Conservation (phyloP, 2,113 vertebrate genomes). For the Brachypodius melanocephalos region DNA sequence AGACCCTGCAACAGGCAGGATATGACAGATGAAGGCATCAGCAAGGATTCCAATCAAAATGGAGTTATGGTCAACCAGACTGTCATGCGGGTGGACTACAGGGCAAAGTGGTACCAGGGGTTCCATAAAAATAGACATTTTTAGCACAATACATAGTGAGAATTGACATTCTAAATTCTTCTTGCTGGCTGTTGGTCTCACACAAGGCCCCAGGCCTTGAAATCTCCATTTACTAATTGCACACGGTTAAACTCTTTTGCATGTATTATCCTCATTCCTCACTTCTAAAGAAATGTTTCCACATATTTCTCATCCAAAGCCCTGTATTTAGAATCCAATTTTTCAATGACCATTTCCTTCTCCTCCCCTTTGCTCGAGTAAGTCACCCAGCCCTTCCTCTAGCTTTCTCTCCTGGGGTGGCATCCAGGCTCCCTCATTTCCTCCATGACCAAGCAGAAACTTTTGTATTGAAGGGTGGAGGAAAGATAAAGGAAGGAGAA, state of each 20-base stretch:
- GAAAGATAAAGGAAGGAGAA: not conserved
- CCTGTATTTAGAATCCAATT: not conserved
- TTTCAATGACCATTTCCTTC: slow-evolving; percentile 52
- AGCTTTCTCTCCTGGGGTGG: not conserved
- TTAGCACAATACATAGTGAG: not conserved
- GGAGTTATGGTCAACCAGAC: not conserved
- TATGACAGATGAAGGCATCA: not conserved
- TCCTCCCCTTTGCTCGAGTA: slow-evolving; percentile 43
- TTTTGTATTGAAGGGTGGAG: not conserved
- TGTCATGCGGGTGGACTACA: not conserved
- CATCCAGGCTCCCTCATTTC: slow-evolving; percentile 31
- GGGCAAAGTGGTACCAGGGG: not conserved
- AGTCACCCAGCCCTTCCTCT: slow-evolving; percentile 58
- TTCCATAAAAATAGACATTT: not conserved
- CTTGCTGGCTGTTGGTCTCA: not conserved
- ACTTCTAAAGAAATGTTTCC: not conserved
- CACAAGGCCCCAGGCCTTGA: not conserved
- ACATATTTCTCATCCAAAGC: not conserved
- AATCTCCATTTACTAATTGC: not conserved
- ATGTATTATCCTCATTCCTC: not conserved
- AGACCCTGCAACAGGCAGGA: not conserved
- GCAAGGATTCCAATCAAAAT: not conserved
- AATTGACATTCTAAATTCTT: not conserved
- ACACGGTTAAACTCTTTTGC: not conserved
- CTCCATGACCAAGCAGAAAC: not conserved